Conservation (phyloP, 1,140 invertebrate species). For the Drosophila kikkawai region DNA sequence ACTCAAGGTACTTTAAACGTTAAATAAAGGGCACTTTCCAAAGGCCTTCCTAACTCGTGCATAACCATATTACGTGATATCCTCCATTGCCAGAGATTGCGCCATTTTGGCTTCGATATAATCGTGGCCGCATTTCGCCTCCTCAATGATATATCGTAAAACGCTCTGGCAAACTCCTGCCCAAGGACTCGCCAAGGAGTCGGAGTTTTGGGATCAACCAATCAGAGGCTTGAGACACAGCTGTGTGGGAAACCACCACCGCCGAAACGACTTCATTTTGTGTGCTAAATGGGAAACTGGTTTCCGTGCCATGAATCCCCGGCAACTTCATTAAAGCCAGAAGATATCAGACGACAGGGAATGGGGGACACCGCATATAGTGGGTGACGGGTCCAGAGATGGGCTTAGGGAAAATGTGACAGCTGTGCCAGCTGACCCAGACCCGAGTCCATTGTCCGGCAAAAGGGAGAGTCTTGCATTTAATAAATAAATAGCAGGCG, state of each 20-base stretch:
- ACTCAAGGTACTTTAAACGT: too few relatives aligned
- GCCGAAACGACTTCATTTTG: conserved; percentile 45
- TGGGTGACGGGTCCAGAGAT: conserved; percentile 25
- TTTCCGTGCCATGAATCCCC: conserved; percentile 41
- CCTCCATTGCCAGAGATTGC: conserved; percentile 39
- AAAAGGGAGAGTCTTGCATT: conserved; percentile 52
- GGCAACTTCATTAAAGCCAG: conserved; percentile 55
- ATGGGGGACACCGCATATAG: neutral
- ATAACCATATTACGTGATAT: conserved; percentile 14
- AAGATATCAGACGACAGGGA: neutral
- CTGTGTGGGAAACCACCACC: conserved; percentile 40
- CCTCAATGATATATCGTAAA: conserved; percentile 10
- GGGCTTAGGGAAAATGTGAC: conserved; percentile 72
- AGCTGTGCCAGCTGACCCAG: conserved; percentile 78
- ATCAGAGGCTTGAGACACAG: conserved; percentile 34
- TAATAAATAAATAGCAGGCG: conserved; percentile 80
- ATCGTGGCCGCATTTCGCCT: neutral
- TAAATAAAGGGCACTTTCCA: rapidly evolving
- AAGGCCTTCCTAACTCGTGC: neutral
- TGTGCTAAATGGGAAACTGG: conserved; percentile 39
- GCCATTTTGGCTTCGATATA: conserved; percentile 29
- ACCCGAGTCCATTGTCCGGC: conserved; percentile 34
- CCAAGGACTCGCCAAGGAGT: conserved; percentile 1
- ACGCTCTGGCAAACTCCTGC: conserved; percentile 1
- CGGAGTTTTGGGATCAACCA: neutral